These are phyloP conservation scores for Phrynocephalus forsythii DNA, from an alignment of 2,797 vertebrate genomes.

Conservation along the genomic window DNA sequence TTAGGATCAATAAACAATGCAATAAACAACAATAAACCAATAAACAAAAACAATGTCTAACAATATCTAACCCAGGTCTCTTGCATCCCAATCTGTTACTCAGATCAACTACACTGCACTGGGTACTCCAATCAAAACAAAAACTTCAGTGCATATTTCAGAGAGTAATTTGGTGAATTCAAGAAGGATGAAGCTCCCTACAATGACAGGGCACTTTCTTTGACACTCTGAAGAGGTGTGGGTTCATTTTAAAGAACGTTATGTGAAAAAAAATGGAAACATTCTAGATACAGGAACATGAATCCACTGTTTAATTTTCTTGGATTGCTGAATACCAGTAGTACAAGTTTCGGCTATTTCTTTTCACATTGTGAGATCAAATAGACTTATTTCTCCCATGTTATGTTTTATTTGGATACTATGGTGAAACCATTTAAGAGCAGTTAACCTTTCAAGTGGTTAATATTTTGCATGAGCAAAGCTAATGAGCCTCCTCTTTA, in stretches of 20 bases:
- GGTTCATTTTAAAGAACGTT: neutral
- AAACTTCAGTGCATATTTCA: too few relatives aligned
- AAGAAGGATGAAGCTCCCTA: too few relatives aligned
- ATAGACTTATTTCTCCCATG: neutral
- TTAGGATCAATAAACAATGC: too few relatives aligned
- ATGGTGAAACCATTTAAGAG: neutral
- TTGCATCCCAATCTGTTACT: too few relatives aligned
- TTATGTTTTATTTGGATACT: neutral
- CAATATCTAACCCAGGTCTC: too few relatives aligned
- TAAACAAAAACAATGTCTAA: too few relatives aligned
- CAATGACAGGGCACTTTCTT: too few relatives aligned
- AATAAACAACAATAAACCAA: too few relatives aligned
- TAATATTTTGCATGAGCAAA: neutral
- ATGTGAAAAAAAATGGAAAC: neutral
- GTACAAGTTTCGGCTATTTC: neutral
- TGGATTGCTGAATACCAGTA: neutral
- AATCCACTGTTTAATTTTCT: neutral
- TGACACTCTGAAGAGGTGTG: neutral
- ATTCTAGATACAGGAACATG: neutral
- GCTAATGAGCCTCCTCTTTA: neutral
- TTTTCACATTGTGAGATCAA: neutral
- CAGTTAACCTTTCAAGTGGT: too few relatives aligned
- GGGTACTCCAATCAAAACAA: too few relatives aligned
- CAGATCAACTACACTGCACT: too few relatives aligned
- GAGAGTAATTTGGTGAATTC: too few relatives aligned